Conservation (phyloP, 2,797 vertebrate genomes). For the Hydrocynus forskahlii region DNA sequence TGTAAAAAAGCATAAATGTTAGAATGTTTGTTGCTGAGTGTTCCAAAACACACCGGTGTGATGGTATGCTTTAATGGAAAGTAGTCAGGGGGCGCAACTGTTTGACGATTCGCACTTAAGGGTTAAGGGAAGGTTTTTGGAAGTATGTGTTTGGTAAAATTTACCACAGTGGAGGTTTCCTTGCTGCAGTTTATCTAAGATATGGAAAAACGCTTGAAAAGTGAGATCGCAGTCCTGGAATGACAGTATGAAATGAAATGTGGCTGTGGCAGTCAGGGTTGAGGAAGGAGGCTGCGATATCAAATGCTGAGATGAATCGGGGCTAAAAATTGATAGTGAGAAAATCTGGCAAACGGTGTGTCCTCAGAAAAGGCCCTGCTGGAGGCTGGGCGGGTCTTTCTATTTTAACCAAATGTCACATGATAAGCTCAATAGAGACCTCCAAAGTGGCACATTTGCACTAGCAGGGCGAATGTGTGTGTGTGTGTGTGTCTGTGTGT, state of each 20-base stretch:
- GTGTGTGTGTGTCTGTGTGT: neutral
- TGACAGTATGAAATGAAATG: slow-evolving; percentile 25
- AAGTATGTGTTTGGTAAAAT: slow-evolving; percentile 22
- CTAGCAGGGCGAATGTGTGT: slow-evolving; percentile 30
- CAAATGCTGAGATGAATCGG: slow-evolving; percentile 9
- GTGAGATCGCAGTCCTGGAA: neutral
- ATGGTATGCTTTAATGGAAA: no score
- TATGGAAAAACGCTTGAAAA: slow-evolving; percentile 29
- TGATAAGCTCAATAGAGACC: slow-evolving; percentile 24
- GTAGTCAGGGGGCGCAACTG: no score
- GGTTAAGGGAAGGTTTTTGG: neutral
- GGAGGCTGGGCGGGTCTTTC: neutral
- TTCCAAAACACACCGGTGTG: no score
- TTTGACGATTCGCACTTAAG: no score
- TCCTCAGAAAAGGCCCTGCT: neutral
- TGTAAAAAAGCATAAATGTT: no score
- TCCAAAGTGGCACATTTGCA: slow-evolving; percentile 40
- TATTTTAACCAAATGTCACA: slow-evolving; percentile 35
- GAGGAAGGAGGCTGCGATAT: slow-evolving; percentile 22
- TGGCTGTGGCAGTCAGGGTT: slow-evolving; percentile 20
- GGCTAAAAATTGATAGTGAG: slow-evolving; percentile 21
- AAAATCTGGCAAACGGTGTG: slow-evolving; percentile 4
- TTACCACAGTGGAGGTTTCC: slow-evolving; percentile 9
- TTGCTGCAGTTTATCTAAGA: neutral
- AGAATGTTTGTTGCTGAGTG: no score